phyloP scores from a whole-genome alignment of 1,140 invertebrate species.

The Bombus waltoni region DNA sequence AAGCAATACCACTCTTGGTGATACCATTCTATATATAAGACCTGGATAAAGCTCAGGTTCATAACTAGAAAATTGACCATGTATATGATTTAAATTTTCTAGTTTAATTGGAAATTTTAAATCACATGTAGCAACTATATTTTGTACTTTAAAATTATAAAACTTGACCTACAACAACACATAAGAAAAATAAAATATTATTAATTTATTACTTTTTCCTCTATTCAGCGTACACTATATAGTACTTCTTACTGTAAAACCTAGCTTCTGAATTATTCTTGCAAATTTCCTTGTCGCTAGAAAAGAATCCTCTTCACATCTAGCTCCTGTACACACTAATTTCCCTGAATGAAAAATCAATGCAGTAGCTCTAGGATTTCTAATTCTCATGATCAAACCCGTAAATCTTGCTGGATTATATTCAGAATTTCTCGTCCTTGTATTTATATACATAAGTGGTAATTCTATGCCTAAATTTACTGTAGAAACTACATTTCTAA shows the following conservation, averaged over 20 bases:
- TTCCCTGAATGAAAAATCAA: conserved; percentile 99
- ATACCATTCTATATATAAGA: conserved; percentile 98
- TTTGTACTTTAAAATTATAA: conserved; percentile 98
- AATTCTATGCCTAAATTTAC: conserved; percentile 95
- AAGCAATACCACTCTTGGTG: conserved; percentile 96
- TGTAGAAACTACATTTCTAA: conserved; percentile 97
- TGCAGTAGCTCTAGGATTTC: conserved; percentile 98
- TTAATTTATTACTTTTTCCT: background rate
- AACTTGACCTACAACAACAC: conserved; percentile 92
- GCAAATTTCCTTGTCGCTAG: conserved; percentile 98
- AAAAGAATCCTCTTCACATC: conserved; percentile 96
- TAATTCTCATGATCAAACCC: conserved; percentile 98
- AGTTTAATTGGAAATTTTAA: conserved; percentile 98
- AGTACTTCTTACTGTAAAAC: conserved; percentile 90
- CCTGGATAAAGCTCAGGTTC: conserved; percentile 98
- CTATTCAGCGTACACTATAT: background rate
- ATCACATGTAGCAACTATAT: conserved; percentile 99
- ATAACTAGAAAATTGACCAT: conserved; percentile 95
- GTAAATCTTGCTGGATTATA: conserved; percentile 99
- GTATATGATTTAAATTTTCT: conserved; percentile 96
- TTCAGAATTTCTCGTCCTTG: conserved; percentile 98
- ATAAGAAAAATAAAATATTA: conserved; percentile 14
- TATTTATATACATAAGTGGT: conserved; percentile 95
- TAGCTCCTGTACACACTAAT: conserved; percentile 99
- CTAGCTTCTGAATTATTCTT: conserved; percentile 98